A percentile compares a stretch with the other conserved stretches of the same genome.
phyloP scores from a whole-genome alignment of 92 coral and sea anemone genomes.

The Porites cylindrica region DNA sequence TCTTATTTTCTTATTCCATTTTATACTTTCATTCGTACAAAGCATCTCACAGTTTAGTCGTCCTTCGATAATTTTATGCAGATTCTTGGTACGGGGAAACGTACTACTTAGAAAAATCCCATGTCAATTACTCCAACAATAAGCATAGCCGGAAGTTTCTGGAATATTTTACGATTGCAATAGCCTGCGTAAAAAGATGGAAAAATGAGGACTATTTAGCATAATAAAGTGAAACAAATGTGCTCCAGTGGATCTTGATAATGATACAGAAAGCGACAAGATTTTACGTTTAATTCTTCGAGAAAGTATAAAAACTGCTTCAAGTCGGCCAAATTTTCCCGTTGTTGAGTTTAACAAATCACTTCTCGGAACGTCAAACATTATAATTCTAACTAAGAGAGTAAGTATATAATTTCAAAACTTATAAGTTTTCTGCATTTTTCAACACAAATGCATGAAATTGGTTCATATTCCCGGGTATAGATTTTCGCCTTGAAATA shows the following conservation, averaged over 20 bases:
- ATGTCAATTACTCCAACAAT: too few species aligned
- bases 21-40: too few species aligned
- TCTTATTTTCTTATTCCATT: too few species aligned
- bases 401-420: too few species aligned
- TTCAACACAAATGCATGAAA: not conserved
- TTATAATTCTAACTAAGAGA: too few species aligned
- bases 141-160: conserved; percentile 16
- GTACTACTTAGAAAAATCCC: too few species aligned
- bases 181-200: not conserved
- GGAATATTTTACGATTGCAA: not conserved
- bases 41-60: too few species aligned
- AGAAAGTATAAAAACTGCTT: not conserved
- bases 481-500: not conserved
- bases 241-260: not conserved
- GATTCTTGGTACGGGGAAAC: too few species aligned
- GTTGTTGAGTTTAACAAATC: not conserved
- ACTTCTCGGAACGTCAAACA: not conserved
- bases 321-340: not conserved
- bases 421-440: not conserved
- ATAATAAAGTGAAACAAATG: not conserved
- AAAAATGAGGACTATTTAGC: not conserved
- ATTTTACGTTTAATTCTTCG: not conserved
- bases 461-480: not conserved
- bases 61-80: too few species aligned
- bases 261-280: not conserved